Percentiles rank a stretch among this genome's conserved stretches.
phyloP scores from a whole-genome alignment of 2,113 vertebrate species.

The Okapia johnstoni region DNA sequence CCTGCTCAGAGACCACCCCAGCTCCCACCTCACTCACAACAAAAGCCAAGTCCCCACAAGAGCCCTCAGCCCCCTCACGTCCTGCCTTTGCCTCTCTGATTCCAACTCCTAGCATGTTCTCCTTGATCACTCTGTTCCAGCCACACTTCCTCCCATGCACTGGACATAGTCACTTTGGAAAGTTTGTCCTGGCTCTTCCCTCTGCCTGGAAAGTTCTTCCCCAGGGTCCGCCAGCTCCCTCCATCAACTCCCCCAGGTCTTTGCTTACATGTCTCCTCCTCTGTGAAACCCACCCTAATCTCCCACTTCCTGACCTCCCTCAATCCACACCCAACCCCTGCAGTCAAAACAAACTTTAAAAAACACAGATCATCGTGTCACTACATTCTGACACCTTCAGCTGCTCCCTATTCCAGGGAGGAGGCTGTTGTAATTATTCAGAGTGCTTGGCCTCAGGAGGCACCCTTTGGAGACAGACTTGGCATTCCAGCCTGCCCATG shows the following conservation, averaged over 20 bases:
- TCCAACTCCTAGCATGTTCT: not conserved
- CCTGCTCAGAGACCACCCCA: not conserved
- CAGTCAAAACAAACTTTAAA: not conserved
- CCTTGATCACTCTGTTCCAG: not conserved
- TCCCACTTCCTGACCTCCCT: not conserved
- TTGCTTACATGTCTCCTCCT: not conserved
- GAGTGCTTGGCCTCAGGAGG: not conserved
- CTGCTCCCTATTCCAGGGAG: not conserved
- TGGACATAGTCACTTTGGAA: fast-evolving
- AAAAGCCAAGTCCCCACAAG: not conserved
- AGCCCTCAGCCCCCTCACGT: fast-evolving
- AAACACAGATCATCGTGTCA: not conserved
- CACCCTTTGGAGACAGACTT: not conserved
- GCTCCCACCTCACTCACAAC: not conserved
- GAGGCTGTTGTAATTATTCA: not conserved
- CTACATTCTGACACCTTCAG: not conserved
- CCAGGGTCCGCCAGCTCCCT: not conserved
- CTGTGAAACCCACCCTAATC: not conserved
- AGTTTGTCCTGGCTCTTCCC: not conserved
- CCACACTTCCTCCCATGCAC: fast-evolving
- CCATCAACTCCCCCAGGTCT: not conserved
- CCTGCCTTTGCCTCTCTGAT: not conserved
- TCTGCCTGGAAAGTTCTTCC: not conserved
- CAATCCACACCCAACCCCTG: not conserved
- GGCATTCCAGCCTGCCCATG: not conserved